These are phyloP conservation scores for Pseudolaguvia tuberculata DNA, from an alignment of 2,113 vertebrate genomes.

Conservation along the genomic window DNA sequence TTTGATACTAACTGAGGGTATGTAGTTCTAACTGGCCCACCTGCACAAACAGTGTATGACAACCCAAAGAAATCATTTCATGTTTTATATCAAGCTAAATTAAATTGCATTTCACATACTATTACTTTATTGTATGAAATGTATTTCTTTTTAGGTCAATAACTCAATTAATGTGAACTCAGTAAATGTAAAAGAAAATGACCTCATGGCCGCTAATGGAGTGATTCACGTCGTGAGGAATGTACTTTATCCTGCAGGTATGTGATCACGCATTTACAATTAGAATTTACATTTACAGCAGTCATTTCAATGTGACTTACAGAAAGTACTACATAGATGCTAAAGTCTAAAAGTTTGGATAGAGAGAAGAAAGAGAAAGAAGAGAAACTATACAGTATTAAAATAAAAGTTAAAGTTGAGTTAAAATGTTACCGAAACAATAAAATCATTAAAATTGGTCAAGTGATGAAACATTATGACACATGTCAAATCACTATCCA, in stretches of 20 bases:
- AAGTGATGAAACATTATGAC: no score
- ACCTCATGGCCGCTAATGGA: conserved; percentile 92
- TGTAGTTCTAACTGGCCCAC: no score
- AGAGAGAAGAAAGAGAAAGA: no score
- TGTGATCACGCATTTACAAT: neutral
- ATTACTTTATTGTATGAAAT: neutral
- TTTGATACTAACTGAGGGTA: neutral
- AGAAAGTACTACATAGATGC: neutral
- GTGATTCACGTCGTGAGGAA: conserved; percentile 91
- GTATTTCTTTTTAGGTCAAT: conserved; percentile 72
- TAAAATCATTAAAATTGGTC: neutral
- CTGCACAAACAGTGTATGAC: no score
- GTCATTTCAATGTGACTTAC: neutral
- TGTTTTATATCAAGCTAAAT: no score
- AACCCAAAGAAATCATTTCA: no score
- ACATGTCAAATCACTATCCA: no score
- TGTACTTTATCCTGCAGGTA: conserved; percentile 86
- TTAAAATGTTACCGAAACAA: neutral
- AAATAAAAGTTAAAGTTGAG: neutral
- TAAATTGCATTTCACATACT: neutral
- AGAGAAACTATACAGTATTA: neutral
- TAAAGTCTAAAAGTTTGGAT: no score
- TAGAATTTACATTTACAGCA: neutral
- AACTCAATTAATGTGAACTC: conserved; percentile 85
- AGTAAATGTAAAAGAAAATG: conserved; percentile 76